Conservation (phyloP, 1,140 invertebrate genomes). For the Goniozus legneri region DNA sequence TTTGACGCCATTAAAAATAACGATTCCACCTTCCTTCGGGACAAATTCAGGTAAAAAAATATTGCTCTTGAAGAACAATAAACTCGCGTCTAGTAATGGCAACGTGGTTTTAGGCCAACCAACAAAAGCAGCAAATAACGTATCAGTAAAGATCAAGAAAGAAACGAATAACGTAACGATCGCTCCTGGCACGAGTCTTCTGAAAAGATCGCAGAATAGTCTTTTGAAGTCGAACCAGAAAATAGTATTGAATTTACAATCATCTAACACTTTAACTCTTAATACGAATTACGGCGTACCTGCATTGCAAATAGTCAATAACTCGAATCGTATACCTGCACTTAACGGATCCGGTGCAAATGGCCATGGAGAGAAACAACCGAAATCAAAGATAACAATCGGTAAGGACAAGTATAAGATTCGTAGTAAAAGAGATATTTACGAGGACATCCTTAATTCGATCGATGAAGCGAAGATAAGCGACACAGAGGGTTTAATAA, state of each 20-base stretch:
- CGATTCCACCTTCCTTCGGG: constrained; percentile 33
- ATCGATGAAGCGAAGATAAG: constrained; percentile 16
- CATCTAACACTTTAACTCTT: constrained; percentile 31
- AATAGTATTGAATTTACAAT: constrained; percentile 19
- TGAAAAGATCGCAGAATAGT: constrained; percentile 24
- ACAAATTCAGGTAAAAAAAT: constrained; percentile 25
- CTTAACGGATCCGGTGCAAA: too few relatives aligned
- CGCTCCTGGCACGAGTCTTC: constrained; percentile 19
- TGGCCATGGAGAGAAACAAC: background rate
- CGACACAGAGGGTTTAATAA: constrained; percentile 30
- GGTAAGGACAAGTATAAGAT: constrained; percentile 38
- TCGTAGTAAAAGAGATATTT: constrained; percentile 30
- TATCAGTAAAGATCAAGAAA: too few relatives aligned
- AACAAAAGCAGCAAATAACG: too few relatives aligned
- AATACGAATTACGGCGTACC: constrained; percentile 31
- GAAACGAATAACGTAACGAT: too few relatives aligned
- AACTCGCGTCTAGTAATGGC: constrained; percentile 26
- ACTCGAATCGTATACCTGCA: constrained; percentile 7
- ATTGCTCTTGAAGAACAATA: constrained; percentile 34
- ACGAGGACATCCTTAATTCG: constrained; percentile 24
- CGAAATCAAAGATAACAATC: constrained; percentile 17
- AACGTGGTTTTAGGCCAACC: too few relatives aligned
- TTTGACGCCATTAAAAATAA: constrained; percentile 35
- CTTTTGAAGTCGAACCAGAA: too few relatives aligned
- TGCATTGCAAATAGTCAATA: constrained; percentile 30